A percentile compares a stretch with the other conserved stretches of the same genome.
These are phyloP conservation scores for Ferdinandea cuprea DNA, from an alignment of 2,888 invertebrate species.

Conservation along the genomic window DNA sequence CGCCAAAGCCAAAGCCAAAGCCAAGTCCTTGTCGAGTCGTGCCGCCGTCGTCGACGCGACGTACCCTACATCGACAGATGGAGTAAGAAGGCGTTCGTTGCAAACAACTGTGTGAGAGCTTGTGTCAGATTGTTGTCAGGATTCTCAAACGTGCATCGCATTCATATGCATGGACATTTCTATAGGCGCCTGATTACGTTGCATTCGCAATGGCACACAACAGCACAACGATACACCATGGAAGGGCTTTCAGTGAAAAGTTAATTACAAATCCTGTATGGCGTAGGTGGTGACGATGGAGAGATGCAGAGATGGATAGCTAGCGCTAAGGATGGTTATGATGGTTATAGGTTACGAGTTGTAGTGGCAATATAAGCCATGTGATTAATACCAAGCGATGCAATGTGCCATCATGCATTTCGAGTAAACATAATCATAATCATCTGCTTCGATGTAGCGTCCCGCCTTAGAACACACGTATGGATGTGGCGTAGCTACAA, in stretches of 20 bases:
- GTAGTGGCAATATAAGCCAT: slow-evolving; percentile 54
- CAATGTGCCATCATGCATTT: slow-evolving; percentile 61
- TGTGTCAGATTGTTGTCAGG: slow-evolving; percentile 14
- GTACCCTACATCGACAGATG: neutral
- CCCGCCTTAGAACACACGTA: no score
- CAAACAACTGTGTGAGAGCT: neutral
- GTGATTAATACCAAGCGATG: slow-evolving; percentile 61
- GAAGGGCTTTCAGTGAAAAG: slow-evolving; percentile 35
- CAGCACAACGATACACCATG: neutral
- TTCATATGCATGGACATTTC: slow-evolving; percentile 56
- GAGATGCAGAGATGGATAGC: no score
- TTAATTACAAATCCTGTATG: slow-evolving; percentile 63
- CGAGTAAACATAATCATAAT: slow-evolving; percentile 67
- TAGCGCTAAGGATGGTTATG: neutral
- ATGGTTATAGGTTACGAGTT: slow-evolving; percentile 14
- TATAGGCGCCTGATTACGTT: slow-evolving; percentile 70
- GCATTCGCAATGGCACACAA: slow-evolving; percentile 40
- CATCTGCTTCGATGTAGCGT: slow-evolving; percentile 29
- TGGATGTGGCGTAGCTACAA: no score
- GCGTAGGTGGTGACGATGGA: neutral
- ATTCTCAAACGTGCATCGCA: slow-evolving; percentile 60
- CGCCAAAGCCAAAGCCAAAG: neutral
- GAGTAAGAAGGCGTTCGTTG: slow-evolving; percentile 1
- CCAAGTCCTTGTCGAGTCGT: neutral
- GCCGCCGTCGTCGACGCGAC: neutral